Evolutionary conservation across 2,113 vertebrate species (phyloP).

Genomic region (Muntiacus reevesi): DNA sequence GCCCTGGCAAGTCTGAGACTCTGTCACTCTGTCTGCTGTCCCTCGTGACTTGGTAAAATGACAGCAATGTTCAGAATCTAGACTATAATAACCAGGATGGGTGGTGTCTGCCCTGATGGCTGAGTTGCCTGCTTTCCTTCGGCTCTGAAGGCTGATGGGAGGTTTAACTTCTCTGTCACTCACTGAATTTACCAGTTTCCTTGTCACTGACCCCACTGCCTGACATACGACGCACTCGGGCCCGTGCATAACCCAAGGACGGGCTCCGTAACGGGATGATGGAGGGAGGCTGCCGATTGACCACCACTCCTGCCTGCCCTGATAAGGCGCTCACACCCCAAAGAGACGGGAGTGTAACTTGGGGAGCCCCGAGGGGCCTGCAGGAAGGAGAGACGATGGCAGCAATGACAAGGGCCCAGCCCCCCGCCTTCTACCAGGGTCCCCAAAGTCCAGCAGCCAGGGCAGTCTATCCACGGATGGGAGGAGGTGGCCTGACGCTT

Average conservation of each 20-base stretch:
- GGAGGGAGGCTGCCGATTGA: neutral
- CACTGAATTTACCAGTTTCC: neutral
- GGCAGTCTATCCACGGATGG: rapidly evolving
- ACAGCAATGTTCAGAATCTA: neutral
- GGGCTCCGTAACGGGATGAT: rapidly evolving
- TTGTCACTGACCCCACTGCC: neutral
- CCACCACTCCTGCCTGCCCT: rapidly evolving
- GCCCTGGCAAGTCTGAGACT: neutral
- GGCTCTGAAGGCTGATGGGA: neutral
- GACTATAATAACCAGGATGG: neutral
- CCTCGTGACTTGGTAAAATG: neutral
- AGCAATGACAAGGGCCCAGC: rapidly evolving
- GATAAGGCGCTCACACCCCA: neutral
- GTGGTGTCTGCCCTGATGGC: neutral
- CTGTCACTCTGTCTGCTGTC: neutral
- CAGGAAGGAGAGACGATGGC: neutral
- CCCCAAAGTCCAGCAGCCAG: neutral
- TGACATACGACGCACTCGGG: neutral
- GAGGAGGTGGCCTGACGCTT: rapidly evolving
- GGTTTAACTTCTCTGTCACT: neutral
- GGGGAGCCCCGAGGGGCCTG: rapidly evolving
- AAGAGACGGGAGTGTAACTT: neutral
- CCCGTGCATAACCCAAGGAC: neutral
- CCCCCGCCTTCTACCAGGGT: neutral
- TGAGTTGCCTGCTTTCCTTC: neutral